Evolutionary conservation across 2,888 invertebrate genomes (phyloP).

Genomic region (Tromatobia lineatoria): DNA sequence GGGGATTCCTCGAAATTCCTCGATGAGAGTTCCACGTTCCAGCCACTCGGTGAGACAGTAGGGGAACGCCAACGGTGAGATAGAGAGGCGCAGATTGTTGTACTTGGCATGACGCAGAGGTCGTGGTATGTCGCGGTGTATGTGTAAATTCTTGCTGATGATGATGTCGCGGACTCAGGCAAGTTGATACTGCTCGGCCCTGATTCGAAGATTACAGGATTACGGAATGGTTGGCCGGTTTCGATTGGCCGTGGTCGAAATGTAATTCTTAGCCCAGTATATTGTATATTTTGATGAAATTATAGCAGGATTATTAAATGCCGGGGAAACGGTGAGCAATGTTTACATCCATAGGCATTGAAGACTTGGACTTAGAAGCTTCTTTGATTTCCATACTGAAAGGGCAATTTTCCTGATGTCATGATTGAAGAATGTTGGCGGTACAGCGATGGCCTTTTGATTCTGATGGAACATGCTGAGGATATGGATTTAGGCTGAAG

Average conservation of each 20-base stretch:
- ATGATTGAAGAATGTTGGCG: too few relatives aligned
- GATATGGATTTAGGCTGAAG: too few relatives aligned
- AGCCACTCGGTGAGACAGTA: conserved; percentile 10
- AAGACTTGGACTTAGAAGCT: too few relatives aligned
- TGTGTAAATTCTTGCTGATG: conserved; percentile 38
- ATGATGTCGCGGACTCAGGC: conserved; percentile 24
- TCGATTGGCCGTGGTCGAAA: neutral
- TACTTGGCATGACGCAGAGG: conserved; percentile 38
- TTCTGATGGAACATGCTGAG: too few relatives aligned
- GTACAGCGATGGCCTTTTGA: too few relatives aligned
- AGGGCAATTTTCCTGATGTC: too few relatives aligned
- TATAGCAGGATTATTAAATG: neutral
- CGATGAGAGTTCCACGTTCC: conserved; percentile 58
- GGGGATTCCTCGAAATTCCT: conserved; percentile 66
- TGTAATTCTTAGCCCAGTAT: neutral
- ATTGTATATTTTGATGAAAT: neutral
- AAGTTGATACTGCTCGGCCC: neutral
- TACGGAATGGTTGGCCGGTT: neutral
- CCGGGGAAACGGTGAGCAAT: too few relatives aligned
- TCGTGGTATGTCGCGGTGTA: conserved; percentile 35
- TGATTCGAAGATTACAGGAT: conserved; percentile 17
- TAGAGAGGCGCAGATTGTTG: conserved; percentile 6
- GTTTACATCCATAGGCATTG: neutral
- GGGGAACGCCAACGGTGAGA: conserved; percentile 37
- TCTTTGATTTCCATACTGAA: too few relatives aligned